Conservation (phyloP, 2,888 invertebrate genomes). For the Cristatella mucedo region DNA sequence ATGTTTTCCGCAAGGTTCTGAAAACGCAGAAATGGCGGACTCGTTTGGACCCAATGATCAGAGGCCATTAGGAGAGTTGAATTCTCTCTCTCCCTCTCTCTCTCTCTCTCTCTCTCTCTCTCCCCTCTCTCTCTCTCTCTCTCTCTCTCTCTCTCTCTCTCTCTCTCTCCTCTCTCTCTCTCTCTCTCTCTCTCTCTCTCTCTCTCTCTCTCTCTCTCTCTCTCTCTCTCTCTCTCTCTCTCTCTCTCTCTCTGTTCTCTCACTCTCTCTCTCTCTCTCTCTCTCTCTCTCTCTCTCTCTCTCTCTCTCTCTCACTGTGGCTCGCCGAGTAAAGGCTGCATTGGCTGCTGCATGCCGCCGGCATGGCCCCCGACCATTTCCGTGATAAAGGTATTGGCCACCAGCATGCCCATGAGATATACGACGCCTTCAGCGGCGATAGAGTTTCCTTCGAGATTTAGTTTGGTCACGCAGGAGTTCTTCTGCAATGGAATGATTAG, state of each 20-base stretch:
- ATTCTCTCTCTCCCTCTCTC: conserved; percentile 12
- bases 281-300: too few relatives aligned
- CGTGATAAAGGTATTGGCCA: conserved; percentile 22
- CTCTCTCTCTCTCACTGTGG: too few relatives aligned
- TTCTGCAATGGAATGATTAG: too few relatives aligned
- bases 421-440: conserved; percentile 20
- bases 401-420: conserved; percentile 19
- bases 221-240: conserved; percentile 10
- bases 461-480: conserved; percentile 21
- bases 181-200: conserved; percentile 8
- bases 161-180: conserved; percentile 7
- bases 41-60: too few relatives aligned
- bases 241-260: conserved; percentile 9
- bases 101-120: conserved; percentile 12
- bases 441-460: conserved; percentile 23
- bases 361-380: conserved; percentile 19
- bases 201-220: conserved; percentile 7
- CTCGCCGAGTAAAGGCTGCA: too few relatives aligned
- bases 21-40: conserved; percentile 9
- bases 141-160: conserved; percentile 13
- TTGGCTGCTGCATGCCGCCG: too few relatives aligned
- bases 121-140: conserved; percentile 8
- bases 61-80: too few relatives aligned
- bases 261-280: too few relatives aligned
- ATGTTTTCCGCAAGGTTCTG: conserved; percentile 24